Evolutionary conservation across 2,888 invertebrate species (phyloP).

Genomic region (Tachystola acroxantha): DNA sequence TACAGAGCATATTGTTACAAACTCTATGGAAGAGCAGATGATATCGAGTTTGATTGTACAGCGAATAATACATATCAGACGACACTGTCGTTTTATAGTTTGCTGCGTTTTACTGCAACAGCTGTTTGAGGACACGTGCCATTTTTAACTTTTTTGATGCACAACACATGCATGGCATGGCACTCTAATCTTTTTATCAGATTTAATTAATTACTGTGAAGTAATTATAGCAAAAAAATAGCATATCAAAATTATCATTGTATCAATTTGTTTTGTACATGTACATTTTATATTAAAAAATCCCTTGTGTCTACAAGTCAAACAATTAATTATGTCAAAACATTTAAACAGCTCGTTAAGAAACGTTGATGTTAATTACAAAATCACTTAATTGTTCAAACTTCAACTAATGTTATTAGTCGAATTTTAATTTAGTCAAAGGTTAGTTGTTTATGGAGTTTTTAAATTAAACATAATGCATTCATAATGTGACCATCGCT

Average conservation of each 20-base stretch:
- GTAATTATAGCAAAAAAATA: no score
- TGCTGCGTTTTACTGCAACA: slow-evolving; percentile 49
- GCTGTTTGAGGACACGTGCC: slow-evolving; percentile 45
- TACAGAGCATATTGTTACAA: slow-evolving; percentile 22
- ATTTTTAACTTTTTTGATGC: no score
- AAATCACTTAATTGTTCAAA: slow-evolving; percentile 41
- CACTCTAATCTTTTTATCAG: no score
- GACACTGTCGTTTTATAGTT: slow-evolving; percentile 37
- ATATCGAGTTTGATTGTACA: slow-evolving; percentile 45
- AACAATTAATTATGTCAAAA: slow-evolving; percentile 46
- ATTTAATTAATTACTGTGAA: no score
- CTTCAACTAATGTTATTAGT: slow-evolving; percentile 37
- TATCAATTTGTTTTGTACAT: no score
- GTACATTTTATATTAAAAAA: no score
- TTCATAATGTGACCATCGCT: slow-evolving; percentile 38
- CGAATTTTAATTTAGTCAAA: slow-evolving; percentile 36
- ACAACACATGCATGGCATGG: not conserved
- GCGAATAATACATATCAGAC: slow-evolving; percentile 39
- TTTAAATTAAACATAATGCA: slow-evolving; percentile 38
- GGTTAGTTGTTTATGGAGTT: slow-evolving; percentile 25
- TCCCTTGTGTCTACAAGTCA: slow-evolving; percentile 17
- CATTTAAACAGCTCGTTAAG: slow-evolving; percentile 46
- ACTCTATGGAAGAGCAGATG: slow-evolving; percentile 41
- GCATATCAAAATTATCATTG: no score
- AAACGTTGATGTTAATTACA: slow-evolving; percentile 54